Evolutionary conservation across 2,113 vertebrate species (phyloP).

Genomic region (Phalacrocorax aristotelis): DNA sequence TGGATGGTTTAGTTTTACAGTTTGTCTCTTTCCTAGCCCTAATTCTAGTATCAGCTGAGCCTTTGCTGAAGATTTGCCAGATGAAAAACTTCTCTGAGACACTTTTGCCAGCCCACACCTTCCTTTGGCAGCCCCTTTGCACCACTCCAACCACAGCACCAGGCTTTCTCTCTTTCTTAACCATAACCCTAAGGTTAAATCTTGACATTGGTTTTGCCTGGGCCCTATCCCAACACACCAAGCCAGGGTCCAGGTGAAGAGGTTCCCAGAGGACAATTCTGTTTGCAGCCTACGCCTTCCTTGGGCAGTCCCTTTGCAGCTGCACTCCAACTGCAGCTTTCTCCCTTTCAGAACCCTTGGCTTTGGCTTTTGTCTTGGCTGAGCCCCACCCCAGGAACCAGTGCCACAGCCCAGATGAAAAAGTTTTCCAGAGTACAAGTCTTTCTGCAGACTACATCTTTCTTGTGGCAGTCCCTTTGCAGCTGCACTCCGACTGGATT

Average conservation of each 20-base stretch:
- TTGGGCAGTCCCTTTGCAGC: neutral
- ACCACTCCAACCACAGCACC: rapidly evolving
- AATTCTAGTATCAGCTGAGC: neutral
- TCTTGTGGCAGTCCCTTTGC: neutral
- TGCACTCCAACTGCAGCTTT: neutral
- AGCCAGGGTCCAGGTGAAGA: neutral
- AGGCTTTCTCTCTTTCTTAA: neutral
- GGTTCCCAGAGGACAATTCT: neutral
- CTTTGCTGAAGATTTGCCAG: neutral
- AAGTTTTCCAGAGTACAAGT: neutral
- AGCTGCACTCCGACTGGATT: neutral
- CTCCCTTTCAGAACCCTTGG: neutral
- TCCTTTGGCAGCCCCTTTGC: neutral
- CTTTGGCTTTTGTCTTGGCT: neutral
- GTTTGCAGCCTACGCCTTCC: neutral
- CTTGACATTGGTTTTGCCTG: neutral
- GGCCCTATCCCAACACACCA: neutral
- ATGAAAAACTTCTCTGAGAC: neutral
- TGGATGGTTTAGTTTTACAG: neutral
- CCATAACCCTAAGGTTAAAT: neutral
- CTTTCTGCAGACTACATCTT: neutral
- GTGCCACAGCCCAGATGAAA: rapidly evolving
- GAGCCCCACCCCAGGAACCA: neutral
- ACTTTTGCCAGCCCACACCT: neutral
- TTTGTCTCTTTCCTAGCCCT: neutral